phyloP scores from a whole-genome alignment of 2,113 vertebrate genomes.

The Aramus guarauna region DNA sequence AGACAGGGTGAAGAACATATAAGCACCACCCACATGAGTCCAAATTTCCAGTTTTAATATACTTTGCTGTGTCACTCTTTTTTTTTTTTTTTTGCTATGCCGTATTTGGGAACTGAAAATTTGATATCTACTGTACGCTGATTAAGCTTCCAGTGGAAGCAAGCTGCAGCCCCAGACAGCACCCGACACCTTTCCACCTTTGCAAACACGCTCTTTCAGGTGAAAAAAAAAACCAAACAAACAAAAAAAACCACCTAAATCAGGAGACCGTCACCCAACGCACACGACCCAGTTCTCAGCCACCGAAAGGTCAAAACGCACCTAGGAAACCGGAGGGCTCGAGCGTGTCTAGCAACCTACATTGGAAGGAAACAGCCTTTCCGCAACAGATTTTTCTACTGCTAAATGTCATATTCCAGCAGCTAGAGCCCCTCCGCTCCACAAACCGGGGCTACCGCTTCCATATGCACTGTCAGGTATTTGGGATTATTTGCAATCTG shows the following conservation, averaged over 20 bases:
- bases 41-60: not conserved
- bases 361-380: not conserved
- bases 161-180: not conserved
- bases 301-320: not conserved
- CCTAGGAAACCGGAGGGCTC: not conserved
- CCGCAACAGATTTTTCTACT: not conserved
- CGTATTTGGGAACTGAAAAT: not conserved
- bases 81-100: not conserved
- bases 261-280: not conserved
- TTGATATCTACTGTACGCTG: not conserved
- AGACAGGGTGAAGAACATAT: not conserved
- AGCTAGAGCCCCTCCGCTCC: accelerated
- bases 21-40: not conserved
- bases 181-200: not conserved
- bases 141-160: not conserved
- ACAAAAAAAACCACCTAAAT: not conserved
- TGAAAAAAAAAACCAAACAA: not conserved
- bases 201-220: not conserved
- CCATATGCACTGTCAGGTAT: not conserved
- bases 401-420: not conserved
- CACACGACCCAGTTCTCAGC: not conserved
- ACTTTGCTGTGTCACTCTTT: conserved; percentile 7
- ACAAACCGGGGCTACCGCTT: not conserved
- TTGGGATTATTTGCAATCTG: not conserved
- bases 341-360: not conserved